phyloP scores from a whole-genome alignment of 2,888 invertebrate genomes.

The Notocelia uddmanniana region DNA sequence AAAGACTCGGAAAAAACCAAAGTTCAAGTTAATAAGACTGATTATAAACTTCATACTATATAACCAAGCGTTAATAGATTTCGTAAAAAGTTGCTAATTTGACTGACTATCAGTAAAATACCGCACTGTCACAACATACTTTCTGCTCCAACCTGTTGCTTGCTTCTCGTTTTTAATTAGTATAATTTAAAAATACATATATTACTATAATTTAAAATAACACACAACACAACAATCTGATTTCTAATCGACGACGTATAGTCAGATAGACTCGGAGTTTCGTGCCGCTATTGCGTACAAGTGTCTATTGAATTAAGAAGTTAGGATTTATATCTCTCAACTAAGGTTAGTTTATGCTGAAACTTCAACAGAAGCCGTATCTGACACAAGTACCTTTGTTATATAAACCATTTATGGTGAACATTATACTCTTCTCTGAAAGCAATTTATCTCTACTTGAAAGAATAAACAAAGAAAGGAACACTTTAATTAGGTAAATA shows the following conservation, averaged over 20 bases:
- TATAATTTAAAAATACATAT: too few relatives aligned
- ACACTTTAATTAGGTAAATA: slow-evolving; percentile 12
- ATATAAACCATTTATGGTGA: slow-evolving; percentile 17
- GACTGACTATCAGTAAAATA: too few relatives aligned
- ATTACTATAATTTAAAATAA: too few relatives aligned
- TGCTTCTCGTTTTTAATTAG: too few relatives aligned
- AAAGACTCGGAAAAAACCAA: too few relatives aligned
- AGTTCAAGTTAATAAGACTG: too few relatives aligned
- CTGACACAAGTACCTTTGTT: slow-evolving; percentile 15
- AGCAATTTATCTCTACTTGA: slow-evolving; percentile 22
- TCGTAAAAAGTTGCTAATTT: too few relatives aligned
- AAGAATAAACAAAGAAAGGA: slow-evolving; percentile 16
- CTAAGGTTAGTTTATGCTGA: slow-evolving; percentile 8
- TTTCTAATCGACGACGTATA: not conserved
- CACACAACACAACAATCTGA: not conserved
- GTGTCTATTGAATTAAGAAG: slow-evolving; percentile 14
- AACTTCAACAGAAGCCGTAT: slow-evolving; percentile 1
- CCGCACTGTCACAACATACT: too few relatives aligned
- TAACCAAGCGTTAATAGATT: too few relatives aligned
- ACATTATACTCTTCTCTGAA: slow-evolving; percentile 2
- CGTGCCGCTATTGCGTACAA: not conserved
- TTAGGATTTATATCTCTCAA: slow-evolving; percentile 9
- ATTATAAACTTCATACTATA: too few relatives aligned
- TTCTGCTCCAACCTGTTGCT: too few relatives aligned
- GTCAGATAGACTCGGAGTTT: not conserved